phyloP scores from a whole-genome alignment of 2,797 vertebrate species.

The Potorous gilbertii region DNA sequence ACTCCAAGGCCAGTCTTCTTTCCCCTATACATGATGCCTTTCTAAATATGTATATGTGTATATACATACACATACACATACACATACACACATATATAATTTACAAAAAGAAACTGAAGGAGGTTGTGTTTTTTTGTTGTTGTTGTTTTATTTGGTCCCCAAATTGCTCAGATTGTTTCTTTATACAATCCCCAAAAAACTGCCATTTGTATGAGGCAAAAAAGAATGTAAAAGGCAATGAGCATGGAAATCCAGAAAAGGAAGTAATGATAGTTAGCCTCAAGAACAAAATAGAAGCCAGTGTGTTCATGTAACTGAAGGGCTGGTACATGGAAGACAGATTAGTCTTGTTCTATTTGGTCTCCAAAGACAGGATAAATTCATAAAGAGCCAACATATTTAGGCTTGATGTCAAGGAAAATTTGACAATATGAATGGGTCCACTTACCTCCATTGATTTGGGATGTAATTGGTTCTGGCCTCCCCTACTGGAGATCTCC shows the following conservation, averaged over 20 bases:
- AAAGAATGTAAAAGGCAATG: not conserved
- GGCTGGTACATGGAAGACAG: not conserved
- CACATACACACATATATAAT: not conserved
- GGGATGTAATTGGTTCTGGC: not conserved
- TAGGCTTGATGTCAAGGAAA: not conserved
- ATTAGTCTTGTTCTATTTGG: slow-evolving; percentile 32
- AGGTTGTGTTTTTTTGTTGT: not conserved
- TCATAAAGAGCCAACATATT: slow-evolving; percentile 1
- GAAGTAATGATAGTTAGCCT: not conserved
- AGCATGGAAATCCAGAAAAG: not conserved
- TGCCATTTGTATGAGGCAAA: not conserved
- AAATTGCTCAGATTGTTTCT: not conserved
- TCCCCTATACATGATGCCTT: not conserved
- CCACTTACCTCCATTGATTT: not conserved
- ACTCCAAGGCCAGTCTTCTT: not conserved
- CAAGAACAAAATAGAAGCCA: not conserved
- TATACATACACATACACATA: no score
- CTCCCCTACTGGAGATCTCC: not conserved
- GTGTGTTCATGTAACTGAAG: not conserved
- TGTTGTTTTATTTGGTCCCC: not conserved
- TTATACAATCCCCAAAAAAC: not conserved
- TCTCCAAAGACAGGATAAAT: not conserved
- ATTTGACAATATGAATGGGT: not conserved
- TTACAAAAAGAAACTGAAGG: not conserved
- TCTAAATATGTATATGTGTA: not conserved